Evolutionary conservation across 2,888 invertebrate species (phyloP).

Genomic region (Cryptocephalus primarius): DNA sequence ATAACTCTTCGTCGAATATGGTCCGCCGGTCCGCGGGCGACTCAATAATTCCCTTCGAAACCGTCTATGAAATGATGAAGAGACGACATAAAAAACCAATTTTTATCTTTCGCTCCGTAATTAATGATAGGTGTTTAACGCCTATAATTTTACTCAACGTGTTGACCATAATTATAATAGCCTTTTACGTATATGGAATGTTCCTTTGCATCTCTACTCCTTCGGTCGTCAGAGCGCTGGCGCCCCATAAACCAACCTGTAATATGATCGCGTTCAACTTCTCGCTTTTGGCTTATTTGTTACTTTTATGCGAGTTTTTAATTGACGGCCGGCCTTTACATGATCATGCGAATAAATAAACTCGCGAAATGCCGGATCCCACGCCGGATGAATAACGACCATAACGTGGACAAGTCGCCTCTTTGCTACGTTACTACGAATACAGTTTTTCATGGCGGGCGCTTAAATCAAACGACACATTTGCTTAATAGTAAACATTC

Average conservation of each 20-base stretch:
- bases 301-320: conserved; percentile 9
- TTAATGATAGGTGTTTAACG: not conserved
- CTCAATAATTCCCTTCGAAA: not conserved
- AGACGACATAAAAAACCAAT: not conserved
- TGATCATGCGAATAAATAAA: too few relatives aligned
- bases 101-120: not conserved
- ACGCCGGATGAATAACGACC: too few relatives aligned
- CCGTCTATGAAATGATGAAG: not conserved
- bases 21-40: not conserved
- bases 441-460: too few relatives aligned
- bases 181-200: not conserved
- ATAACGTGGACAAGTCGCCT: too few relatives aligned
- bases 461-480: too few relatives aligned
- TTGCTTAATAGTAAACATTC: not conserved
- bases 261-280: conserved; percentile 3
- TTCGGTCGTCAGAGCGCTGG: conserved; percentile 1
- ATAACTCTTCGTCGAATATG: not conserved
- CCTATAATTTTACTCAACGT: not conserved
- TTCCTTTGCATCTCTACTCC: not conserved
- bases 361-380: too few relatives aligned
- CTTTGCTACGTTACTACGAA: too few relatives aligned
- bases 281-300: conserved; percentile 8
- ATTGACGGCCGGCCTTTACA: conserved; percentile 3
- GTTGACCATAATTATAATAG: not conserved
- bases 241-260: conserved; percentile 11